phyloP scores from a whole-genome alignment of 1,140 invertebrate species.

The Panulirus ornatus region DNA sequence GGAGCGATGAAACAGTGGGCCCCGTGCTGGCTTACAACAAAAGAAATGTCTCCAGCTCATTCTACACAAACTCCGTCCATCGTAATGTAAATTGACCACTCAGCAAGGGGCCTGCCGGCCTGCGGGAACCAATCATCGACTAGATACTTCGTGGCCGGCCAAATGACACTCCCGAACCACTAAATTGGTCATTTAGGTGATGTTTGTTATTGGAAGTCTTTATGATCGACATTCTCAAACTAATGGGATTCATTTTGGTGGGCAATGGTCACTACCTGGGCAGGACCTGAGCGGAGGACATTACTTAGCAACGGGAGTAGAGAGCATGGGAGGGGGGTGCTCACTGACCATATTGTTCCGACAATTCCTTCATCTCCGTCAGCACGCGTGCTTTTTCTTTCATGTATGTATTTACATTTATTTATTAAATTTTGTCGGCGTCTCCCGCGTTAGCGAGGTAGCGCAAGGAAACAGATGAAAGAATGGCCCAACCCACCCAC shows the following conservation, averaged over 20 bases:
- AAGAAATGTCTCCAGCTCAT: constrained; percentile 26
- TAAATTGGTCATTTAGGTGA: constrained; percentile 70
- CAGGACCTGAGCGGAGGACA: background rate
- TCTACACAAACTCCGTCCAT: constrained; percentile 61
- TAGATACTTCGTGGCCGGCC: constrained; percentile 50
- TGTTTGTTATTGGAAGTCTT: constrained; percentile 73
- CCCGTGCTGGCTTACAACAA: background rate
- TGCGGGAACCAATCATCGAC: constrained; percentile 67
- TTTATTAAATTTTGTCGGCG: too few relatives aligned
- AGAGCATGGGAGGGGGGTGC: background rate
- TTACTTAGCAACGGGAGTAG: background rate
- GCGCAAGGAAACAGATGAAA: too few relatives aligned
- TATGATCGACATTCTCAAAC: constrained; percentile 72
- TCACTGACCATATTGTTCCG: too few relatives aligned
- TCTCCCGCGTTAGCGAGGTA: too few relatives aligned
- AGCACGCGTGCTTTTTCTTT: too few relatives aligned
- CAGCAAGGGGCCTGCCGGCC: constrained; percentile 51
- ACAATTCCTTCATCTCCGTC: too few relatives aligned
- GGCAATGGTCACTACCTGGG: constrained; percentile 51
- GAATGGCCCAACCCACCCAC: too few relatives aligned
- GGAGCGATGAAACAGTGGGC: constrained; percentile 3
- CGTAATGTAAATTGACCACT: constrained; percentile 71
- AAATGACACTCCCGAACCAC: constrained; percentile 64
- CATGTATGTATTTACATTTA: too few relatives aligned
- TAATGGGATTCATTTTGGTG: constrained; percentile 64